A percentile compares a stretch with the other conserved stretches of the same genome.
Conservation (phyloP, 2,888 invertebrate species). For the Spatulosminthurus flaviceps region DNA sequence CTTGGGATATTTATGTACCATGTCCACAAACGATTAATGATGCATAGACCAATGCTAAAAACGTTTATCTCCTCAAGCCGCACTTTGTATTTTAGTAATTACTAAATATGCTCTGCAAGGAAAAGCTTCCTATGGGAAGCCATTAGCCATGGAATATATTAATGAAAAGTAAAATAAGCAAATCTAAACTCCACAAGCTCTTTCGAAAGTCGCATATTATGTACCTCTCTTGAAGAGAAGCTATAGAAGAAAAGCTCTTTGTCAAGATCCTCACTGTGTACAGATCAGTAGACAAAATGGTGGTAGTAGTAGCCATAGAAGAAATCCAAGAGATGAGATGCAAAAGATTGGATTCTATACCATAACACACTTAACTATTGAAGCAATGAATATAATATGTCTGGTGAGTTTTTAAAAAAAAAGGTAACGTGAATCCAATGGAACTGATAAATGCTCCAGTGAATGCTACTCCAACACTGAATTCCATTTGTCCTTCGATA, state of each 20-base stretch:
- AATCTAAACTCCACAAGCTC: too few species aligned
- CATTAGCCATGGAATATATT: neutral
- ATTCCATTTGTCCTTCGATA: conserved; percentile 57
- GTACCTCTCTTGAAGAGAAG: too few species aligned
- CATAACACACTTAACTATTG: neutral
- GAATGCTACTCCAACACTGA: conserved; percentile 45
- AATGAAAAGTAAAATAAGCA: conserved; percentile 40
- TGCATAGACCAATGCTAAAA: conserved; percentile 16
- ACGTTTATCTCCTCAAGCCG: neutral
- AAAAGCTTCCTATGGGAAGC: too few species aligned
- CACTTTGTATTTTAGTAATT: neutral
- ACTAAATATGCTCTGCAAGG: too few species aligned
- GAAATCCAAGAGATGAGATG: conserved; percentile 39
- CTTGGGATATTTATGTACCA: conserved; percentile 40
- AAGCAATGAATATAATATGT: conserved; percentile 44
- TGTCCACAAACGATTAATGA: conserved; percentile 32
- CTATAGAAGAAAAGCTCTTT: neutral
- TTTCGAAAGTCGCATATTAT: too few species aligned
- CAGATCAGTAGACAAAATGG: conserved; percentile 43
- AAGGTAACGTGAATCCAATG: conserved; percentile 38
- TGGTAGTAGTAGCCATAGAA: neutral
- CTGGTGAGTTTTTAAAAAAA: conserved; percentile 30
- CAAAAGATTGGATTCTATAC: conserved; percentile 46
- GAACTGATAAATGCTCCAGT: conserved; percentile 60
- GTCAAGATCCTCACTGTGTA: conserved; percentile 23